These are phyloP conservation scores for Notechis scutatus DNA, from an alignment of 2,113 vertebrate species.

Conservation along the genomic window DNA sequence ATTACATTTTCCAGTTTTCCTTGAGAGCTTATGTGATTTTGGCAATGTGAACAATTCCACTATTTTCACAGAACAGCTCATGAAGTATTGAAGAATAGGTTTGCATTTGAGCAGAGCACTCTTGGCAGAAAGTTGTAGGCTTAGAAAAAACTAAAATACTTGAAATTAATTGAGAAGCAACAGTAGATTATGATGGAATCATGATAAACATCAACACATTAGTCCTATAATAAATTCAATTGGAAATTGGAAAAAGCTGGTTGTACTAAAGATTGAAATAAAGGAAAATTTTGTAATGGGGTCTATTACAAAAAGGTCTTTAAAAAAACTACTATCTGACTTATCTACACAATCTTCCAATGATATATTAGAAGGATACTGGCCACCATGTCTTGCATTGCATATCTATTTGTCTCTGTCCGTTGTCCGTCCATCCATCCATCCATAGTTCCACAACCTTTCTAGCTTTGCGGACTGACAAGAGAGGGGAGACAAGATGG, in stretches of 20 bases:
- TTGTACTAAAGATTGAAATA: neutral
- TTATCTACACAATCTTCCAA: neutral
- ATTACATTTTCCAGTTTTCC: neutral
- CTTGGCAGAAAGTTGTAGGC: neutral
- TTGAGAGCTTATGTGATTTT: neutral
- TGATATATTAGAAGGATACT: neutral
- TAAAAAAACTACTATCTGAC: neutral
- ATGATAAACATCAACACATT: neutral
- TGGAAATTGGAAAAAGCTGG: neutral
- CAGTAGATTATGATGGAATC: neutral
- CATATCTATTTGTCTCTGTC: neutral
- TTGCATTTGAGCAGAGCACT: neutral
- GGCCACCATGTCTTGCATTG: neutral
- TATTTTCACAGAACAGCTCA: neutral
- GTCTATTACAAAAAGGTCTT: neutral
- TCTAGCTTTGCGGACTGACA: too few relatives aligned
- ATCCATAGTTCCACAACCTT: too few relatives aligned
- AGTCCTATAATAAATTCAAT: neutral
- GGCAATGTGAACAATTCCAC: neutral
- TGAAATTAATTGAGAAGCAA: neutral
- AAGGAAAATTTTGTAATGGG: neutral
- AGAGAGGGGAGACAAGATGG: too few relatives aligned
- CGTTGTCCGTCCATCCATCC: too few relatives aligned
- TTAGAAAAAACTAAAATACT: neutral
- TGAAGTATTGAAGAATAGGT: neutral